These are phyloP conservation scores for Folsomia manolachei DNA, from an alignment of 2,888 invertebrate species.

Conservation along the genomic window DNA sequence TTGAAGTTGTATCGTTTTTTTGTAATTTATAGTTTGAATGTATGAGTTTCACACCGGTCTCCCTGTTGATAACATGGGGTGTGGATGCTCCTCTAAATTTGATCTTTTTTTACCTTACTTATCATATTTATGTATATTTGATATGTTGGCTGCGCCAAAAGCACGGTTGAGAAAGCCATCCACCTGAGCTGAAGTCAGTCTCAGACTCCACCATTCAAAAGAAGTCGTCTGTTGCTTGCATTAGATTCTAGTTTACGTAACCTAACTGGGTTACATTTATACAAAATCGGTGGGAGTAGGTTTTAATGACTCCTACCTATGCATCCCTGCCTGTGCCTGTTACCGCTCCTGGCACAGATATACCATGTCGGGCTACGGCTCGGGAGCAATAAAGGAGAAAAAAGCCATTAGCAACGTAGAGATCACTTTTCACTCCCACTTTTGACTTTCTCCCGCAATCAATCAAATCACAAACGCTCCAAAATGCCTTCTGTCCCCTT, in stretches of 20 bases:
- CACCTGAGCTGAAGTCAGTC: neutral
- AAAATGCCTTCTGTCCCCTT: neutral
- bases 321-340: neutral
- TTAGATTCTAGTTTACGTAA: no score
- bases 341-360: neutral
- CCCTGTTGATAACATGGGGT: no score
- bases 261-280: no score
- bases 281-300: neutral
- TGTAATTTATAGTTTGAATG: no score
- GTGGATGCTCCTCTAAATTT: no score
- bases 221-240: no score
- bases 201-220: neutral
- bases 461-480: neutral
- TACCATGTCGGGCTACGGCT: neutral
- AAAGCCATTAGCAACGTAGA: neutral
- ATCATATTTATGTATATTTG: neutral
- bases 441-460: neutral
- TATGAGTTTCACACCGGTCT: no score
- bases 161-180: neutral
- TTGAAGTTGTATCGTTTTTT: no score
- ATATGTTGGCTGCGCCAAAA: neutral
- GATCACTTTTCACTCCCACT: neutral
- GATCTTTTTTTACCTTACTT: no score
- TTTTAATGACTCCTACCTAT: neutral
- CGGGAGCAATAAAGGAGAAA: neutral